Evolutionary conservation across 23 tunicate genomes (phyloP).

Genomic region (Trididemnum nubilum): DNA sequence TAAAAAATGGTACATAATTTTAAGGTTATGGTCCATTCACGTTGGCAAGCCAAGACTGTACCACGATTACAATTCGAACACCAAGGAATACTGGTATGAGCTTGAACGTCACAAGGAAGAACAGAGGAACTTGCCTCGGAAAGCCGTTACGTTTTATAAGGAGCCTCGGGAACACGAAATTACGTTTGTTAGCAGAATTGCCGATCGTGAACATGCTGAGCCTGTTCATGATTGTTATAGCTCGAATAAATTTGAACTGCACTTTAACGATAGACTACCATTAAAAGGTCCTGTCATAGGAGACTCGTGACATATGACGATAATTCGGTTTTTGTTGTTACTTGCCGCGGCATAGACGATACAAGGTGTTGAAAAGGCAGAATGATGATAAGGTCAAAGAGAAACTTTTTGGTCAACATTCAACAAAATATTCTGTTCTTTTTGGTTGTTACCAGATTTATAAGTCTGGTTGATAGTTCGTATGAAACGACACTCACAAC

Average conservation of each 20-base stretch:
- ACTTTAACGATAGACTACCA: neutral
- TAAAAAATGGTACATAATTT: too few species aligned
- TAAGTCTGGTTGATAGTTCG: too few species aligned
- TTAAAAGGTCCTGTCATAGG: neutral
- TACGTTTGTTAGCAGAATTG: constrained; percentile 48
- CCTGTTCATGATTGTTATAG: neutral
- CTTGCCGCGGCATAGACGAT: too few species aligned
- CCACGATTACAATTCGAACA: constrained; percentile 50
- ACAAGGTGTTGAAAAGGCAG: too few species aligned
- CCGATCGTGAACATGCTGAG: neutral
- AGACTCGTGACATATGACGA: neutral
- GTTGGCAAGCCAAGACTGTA: constrained; percentile 55
- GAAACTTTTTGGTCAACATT: too few species aligned
- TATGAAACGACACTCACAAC: too few species aligned
- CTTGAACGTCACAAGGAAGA: constrained; percentile 8
- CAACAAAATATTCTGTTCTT: too few species aligned
- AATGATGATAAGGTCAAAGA: too few species aligned
- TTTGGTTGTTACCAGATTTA: too few species aligned
- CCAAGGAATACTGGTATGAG: constrained; percentile 75
- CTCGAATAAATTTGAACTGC: neutral
- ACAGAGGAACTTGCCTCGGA: constrained; percentile 27
- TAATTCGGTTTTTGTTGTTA: too few species aligned
- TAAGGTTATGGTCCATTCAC: constrained; percentile 85
- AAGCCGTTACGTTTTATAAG: constrained; percentile 23
- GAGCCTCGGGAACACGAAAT: constrained; percentile 49